A percentile compares a stretch with the other conserved stretches of the same genome.
Evolutionary conservation across 2,888 invertebrate genomes (phyloP).

Genomic region (Lathronympha strigana): DNA sequence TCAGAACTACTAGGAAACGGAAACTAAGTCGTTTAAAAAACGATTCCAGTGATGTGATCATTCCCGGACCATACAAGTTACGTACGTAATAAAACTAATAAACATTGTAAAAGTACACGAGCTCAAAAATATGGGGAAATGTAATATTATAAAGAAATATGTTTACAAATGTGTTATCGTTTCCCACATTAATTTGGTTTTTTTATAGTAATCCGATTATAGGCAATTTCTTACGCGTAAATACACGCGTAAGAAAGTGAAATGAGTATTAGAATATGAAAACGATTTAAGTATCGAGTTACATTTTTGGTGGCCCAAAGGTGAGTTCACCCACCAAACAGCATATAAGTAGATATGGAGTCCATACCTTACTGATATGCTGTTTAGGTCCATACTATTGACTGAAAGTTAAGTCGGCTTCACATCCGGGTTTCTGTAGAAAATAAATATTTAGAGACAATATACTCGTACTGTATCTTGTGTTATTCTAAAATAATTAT

Average conservation of each 20-base stretch:
- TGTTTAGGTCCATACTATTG: too few relatives aligned
- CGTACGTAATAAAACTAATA: neutral
- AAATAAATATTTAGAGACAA: slow-evolving; percentile 10
- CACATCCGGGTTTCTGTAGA: slow-evolving; percentile 14
- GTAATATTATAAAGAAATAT: neutral
- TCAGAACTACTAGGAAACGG: neutral
- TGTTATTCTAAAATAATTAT: slow-evolving; percentile 9
- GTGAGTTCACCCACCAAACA: slow-evolving; percentile 44
- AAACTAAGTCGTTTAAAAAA: neutral
- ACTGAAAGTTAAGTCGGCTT: slow-evolving; percentile 38
- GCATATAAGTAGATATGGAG: too few relatives aligned
- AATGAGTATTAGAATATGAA: slow-evolving; percentile 32
- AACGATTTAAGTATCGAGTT: slow-evolving; percentile 28
- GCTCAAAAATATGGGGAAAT: neutral
- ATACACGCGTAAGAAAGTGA: slow-evolving; percentile 41
- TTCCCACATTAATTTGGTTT: slow-evolving; percentile 10
- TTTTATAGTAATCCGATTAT: slow-evolving; percentile 35
- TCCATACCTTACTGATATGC: neutral
- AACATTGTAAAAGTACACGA: neutral
- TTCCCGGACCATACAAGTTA: neutral
- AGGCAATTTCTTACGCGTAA: too few relatives aligned
- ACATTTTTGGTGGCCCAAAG: slow-evolving; percentile 18
- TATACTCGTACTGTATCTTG: neutral
- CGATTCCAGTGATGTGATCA: neutral
- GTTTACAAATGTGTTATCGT: neutral